Evolutionary conservation across 1,140 invertebrate genomes (phyloP).

Genomic region (Diorhabda carinulata): DNA sequence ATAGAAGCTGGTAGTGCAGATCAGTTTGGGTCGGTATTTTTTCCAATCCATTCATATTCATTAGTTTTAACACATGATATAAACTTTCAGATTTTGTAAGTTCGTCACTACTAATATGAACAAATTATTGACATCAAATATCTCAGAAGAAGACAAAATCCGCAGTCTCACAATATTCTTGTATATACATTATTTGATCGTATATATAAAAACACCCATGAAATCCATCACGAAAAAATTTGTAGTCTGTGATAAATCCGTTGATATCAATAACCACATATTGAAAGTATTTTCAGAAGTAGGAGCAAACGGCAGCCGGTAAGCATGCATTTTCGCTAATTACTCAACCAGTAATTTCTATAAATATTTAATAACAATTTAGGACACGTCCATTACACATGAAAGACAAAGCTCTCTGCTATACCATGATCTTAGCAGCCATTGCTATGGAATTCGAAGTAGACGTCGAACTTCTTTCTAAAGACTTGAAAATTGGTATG

Average conservation of each 20-base stretch:
- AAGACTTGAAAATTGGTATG: conserved; percentile 44
- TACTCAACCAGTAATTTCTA: background rate
- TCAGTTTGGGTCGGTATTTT: background rate
- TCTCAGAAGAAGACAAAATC: conserved; percentile 12
- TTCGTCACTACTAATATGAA: conserved; percentile 11
- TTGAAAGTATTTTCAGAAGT: conserved; percentile 46
- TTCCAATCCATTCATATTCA: background rate
- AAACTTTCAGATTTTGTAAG: conserved; percentile 12
- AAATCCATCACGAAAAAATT: conserved; percentile 45
- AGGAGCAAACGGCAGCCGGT: background rate
- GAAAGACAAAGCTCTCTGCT: conserved; percentile 51
- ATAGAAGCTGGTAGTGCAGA: background rate
- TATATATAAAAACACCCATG: conserved; percentile 45
- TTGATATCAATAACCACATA: conserved; percentile 44
- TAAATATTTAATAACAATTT: conserved; percentile 29
- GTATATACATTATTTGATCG: conserved; percentile 47
- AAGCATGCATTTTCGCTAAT: background rate
- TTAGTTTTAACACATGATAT: too few relatives aligned
- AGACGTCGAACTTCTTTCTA: conserved; percentile 48
- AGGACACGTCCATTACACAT: conserved; percentile 49
- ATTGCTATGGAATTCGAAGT: conserved; percentile 46
- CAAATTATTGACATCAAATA: conserved; percentile 17
- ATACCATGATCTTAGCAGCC: conserved; percentile 50
- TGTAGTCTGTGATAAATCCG: conserved; percentile 40
- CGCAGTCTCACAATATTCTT: conserved; percentile 42